Conservation (phyloP, 2,797 vertebrate genomes). For the Platyrinchus mystaceus region DNA sequence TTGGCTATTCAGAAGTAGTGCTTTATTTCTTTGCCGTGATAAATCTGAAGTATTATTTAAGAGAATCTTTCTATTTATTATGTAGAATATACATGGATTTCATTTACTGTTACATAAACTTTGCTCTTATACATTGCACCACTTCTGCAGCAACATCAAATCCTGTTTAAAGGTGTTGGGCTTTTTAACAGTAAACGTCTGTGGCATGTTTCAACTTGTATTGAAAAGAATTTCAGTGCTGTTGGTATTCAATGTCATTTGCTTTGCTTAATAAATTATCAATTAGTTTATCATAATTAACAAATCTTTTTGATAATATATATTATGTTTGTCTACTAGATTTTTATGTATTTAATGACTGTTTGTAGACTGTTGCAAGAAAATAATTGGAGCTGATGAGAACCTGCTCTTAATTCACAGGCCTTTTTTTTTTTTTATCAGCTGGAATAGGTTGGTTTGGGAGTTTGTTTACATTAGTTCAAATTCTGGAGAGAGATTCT, state of each 20-base stretch:
- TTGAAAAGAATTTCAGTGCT: neutral
- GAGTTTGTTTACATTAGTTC: neutral
- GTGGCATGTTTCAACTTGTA: neutral
- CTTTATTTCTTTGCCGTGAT: neutral
- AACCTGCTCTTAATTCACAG: neutral
- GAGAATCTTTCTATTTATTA: neutral
- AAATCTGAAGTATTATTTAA: neutral
- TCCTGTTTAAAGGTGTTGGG: neutral
- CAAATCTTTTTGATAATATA: neutral
- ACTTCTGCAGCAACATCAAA: neutral
- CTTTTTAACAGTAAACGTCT: neutral
- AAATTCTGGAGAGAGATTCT: neutral
- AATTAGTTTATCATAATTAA: neutral
- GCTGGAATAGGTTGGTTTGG: neutral
- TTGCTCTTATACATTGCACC: neutral
- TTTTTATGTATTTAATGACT: neutral
- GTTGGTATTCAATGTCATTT: neutral
- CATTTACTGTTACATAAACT: neutral
- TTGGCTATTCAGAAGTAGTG: neutral
- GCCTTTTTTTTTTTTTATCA: neutral
- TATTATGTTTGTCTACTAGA: neutral
- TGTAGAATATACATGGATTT: neutral
- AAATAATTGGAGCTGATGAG: neutral
- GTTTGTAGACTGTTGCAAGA: neutral
- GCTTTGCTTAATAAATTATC: neutral